Conservation (phyloP, 2,797 vertebrate genomes). For the Scarus forsteni region DNA sequence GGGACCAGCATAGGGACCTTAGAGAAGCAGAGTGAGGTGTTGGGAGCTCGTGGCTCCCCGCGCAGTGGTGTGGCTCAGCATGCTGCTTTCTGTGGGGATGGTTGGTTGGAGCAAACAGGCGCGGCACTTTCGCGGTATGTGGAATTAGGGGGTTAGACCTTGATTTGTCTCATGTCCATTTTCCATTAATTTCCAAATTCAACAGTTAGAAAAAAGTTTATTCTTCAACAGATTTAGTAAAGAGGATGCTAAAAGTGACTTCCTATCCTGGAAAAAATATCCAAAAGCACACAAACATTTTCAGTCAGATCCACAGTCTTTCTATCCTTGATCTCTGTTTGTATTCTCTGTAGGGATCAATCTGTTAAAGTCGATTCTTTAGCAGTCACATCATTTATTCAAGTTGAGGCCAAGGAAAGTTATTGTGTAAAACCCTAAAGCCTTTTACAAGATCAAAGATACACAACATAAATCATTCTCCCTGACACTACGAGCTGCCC, state of each 20-base stretch:
- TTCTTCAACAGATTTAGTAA: not conserved
- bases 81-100: too few relatives aligned
- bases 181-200: too few relatives aligned
- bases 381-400: constrained; percentile 81
- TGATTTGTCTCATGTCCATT: too few relatives aligned
- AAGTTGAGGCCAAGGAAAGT: constrained; percentile 76
- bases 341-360: constrained; percentile 51
- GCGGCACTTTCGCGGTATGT: too few relatives aligned
- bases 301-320: not conserved
- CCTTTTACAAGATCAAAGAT: constrained; percentile 86
- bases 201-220: too few relatives aligned
- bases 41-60: too few relatives aligned
- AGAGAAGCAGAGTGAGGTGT: too few relatives aligned
- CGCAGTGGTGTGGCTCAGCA: too few relatives aligned
- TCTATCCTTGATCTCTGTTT: constrained; percentile 20
- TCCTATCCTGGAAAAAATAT: constrained; percentile 6
- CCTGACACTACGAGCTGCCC: constrained; percentile 30
- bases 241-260: constrained; percentile 6
- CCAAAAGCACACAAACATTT: constrained; percentile 12
- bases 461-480: constrained; percentile 79
- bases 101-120: too few relatives aligned
- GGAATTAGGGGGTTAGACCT: too few relatives aligned
- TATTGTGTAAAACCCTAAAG: constrained; percentile 83
- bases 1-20: too few relatives aligned
- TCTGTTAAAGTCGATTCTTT: constrained; percentile 77